Evolutionary conservation across 2,797 vertebrate species (phyloP).

Genomic region (Tapera naevia): DNA sequence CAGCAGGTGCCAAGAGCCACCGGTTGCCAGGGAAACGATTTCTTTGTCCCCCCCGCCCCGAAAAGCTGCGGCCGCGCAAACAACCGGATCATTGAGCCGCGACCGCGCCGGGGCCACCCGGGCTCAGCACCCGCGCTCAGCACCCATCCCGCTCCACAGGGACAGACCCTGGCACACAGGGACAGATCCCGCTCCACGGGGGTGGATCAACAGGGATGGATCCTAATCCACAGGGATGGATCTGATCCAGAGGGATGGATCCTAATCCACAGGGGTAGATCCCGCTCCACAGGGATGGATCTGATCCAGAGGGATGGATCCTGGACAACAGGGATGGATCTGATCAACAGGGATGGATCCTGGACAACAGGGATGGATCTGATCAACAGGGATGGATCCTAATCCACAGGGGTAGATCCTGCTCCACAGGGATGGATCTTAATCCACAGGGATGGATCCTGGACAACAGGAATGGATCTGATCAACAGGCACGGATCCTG

Average conservation of each 20-base stretch:
- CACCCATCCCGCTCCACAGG: not conserved
- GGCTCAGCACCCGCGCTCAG: not conserved
- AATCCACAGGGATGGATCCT: not conserved
- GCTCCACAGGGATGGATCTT: not conserved
- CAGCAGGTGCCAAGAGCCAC: constrained; percentile 49
- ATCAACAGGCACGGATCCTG: not conserved
- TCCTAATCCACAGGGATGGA: not conserved
- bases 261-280: too few species aligned
- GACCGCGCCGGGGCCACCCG: not conserved
- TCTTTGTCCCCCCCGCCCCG: constrained; percentile 30
- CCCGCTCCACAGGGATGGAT: too few species aligned
- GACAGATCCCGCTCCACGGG: too few species aligned
- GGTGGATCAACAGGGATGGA: too few species aligned
- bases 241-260: too few species aligned
- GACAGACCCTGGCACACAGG: not conserved
- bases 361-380: too few species aligned
- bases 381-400: not conserved
- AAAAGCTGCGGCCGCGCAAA: not conserved
- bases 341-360: too few species aligned
- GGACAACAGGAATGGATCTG: not conserved
- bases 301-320: too few species aligned
- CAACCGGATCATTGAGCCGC: too few species aligned
- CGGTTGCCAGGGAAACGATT: constrained; percentile 48
- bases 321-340: too few species aligned
- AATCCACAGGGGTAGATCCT: not conserved